These are phyloP conservation scores for Nymphalis io DNA, from an alignment of 1,140 invertebrate genomes.

Conservation along the genomic window DNA sequence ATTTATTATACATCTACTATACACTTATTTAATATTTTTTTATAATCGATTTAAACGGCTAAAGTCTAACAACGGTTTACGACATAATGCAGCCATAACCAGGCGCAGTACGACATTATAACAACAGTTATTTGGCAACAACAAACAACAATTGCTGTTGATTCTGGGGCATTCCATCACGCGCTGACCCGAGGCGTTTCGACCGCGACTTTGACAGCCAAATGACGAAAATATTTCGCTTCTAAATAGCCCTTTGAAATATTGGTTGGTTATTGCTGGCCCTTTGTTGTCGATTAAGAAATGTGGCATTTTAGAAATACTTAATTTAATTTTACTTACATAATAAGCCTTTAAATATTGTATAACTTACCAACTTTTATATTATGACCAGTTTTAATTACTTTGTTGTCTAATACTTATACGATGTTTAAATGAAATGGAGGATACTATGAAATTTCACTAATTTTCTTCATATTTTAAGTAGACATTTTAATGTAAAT, in stretches of 20 bases:
- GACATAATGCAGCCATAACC: conserved; percentile 30
- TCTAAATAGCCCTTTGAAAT: conserved; percentile 35
- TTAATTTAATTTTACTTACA: too few relatives aligned
- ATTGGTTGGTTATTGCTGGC: conserved; percentile 31
- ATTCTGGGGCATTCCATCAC: conserved; percentile 58
- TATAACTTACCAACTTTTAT: not conserved
- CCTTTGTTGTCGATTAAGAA: conserved; percentile 23
- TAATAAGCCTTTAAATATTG: not conserved
- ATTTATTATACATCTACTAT: not conserved
- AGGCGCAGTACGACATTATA: conserved; percentile 29
- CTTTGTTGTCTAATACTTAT: too few relatives aligned
- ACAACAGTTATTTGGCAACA: conserved; percentile 52
- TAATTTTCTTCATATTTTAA: too few relatives aligned
- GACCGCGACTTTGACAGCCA: conserved; percentile 47
- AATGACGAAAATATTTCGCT: conserved; percentile 49
- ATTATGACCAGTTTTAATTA: too few relatives aligned
- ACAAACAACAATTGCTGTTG: conserved; percentile 39
- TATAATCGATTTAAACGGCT: conserved; percentile 1
- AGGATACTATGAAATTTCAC: too few relatives aligned
- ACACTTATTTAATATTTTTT: not conserved
- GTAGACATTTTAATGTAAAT: too few relatives aligned
- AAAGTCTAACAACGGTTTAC: conserved; percentile 19
- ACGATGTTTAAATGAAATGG: not conserved
- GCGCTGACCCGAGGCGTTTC: conserved; percentile 41
- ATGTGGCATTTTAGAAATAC: not conserved